These are phyloP conservation scores for Talpa occidentalis DNA, from an alignment of 2,113 vertebrate species.

Conservation along the genomic window DNA sequence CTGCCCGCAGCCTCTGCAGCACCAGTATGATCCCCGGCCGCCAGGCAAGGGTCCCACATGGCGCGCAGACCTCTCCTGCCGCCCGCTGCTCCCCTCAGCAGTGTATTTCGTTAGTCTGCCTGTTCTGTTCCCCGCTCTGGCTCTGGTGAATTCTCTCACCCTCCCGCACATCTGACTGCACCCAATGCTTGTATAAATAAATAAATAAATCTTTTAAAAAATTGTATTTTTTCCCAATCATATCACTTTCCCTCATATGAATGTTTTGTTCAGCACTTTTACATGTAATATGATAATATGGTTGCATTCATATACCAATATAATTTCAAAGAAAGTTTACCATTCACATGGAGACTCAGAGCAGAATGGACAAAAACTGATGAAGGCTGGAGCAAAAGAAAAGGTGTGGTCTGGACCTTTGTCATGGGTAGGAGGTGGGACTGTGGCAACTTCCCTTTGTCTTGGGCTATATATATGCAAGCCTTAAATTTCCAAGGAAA, in stretches of 20 bases:
- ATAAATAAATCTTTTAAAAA: too few relatives aligned
- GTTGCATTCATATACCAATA: neutral
- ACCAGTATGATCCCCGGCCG: too few relatives aligned
- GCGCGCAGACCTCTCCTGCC: too few relatives aligned
- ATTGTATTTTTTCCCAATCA: neutral
- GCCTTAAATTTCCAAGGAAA: neutral
- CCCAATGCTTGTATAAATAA: too few relatives aligned
- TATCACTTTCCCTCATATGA: neutral
- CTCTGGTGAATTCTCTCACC: too few relatives aligned
- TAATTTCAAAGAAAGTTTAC: neutral
- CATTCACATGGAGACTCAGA: neutral
- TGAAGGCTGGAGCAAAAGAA: neutral
- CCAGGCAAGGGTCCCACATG: too few relatives aligned
- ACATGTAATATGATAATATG: neutral
- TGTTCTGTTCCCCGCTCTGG: too few relatives aligned
- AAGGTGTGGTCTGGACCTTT: neutral
- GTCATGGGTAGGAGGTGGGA: neutral
- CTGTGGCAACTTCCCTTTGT: neutral
- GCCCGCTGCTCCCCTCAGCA: too few relatives aligned
- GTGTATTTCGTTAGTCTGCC: too few relatives aligned
- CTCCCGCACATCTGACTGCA: too few relatives aligned
- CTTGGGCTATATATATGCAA: neutral
- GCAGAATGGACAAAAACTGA: neutral
- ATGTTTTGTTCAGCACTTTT: neutral
- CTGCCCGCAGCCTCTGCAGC: too few relatives aligned